phyloP scores from a whole-genome alignment of 2,797 vertebrate species.

The Poliocrania exsul region DNA sequence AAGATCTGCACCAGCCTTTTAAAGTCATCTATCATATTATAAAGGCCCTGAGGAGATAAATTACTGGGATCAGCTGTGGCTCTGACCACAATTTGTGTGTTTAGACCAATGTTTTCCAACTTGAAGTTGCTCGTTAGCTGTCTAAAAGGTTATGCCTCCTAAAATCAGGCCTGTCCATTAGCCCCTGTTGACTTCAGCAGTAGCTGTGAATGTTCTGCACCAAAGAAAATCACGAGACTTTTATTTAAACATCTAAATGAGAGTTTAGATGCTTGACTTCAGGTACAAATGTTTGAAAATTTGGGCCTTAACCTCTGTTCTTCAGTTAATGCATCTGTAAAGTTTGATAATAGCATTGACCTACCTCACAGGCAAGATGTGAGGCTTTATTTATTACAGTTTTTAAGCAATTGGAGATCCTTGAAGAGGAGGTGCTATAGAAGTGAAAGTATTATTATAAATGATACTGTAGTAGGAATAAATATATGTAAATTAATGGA shows the following conservation, averaged over 20 bases:
- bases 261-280: conserved; percentile 61
- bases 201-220: conserved; percentile 56
- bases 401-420: conserved; percentile 57
- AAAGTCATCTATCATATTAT: neutral
- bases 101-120: neutral
- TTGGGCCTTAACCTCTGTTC: conserved; percentile 64
- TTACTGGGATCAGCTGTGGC: conserved; percentile 6
- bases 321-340: conserved; percentile 54
- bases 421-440: conserved; percentile 60
- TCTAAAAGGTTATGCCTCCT: neutral
- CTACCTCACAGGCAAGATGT: conserved; percentile 64
- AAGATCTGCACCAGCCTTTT: conserved; percentile 17
- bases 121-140: neutral
- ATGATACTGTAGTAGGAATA: conserved; percentile 46
- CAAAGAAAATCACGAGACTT: conserved; percentile 58
- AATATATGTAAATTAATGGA: conserved; percentile 55
- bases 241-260: conserved; percentile 55
- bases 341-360: conserved; percentile 53
- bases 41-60: conserved; percentile 35
- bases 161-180: conserved; percentile 23
- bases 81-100: neutral
- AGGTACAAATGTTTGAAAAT: conserved; percentile 48
- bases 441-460: conserved; percentile 43
- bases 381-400: conserved; percentile 58
- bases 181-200: conserved; percentile 46